These are phyloP conservation scores for Sterrhoptilus dennistouni DNA, from an alignment of 2,113 vertebrate species.

Conservation along the genomic window DNA sequence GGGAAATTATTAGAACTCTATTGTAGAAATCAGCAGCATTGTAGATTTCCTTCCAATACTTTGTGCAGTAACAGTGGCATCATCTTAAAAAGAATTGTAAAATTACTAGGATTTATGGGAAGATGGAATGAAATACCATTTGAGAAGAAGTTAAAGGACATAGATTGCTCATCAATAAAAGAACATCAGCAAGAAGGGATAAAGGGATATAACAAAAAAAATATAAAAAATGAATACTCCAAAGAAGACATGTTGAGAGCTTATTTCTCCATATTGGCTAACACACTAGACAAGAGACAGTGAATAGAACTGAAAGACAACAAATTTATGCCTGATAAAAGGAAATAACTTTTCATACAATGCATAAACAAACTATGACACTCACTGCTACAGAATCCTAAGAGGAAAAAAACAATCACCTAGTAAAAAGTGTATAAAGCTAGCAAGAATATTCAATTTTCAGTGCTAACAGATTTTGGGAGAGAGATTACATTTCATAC, in stretches of 20 bases:
- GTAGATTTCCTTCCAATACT: background rate
- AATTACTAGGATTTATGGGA: background rate
- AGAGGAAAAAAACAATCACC: background rate
- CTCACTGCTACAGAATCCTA: background rate
- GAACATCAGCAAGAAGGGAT: background rate
- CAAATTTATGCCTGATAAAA: background rate
- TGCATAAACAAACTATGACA: background rate
- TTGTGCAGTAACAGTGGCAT: background rate
- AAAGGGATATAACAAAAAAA: background rate
- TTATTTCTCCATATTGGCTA: background rate
- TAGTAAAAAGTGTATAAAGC: background rate
- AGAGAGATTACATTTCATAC: background rate
- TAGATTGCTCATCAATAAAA: background rate
- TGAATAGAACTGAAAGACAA: background rate
- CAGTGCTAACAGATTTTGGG: background rate
- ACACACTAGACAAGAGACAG: background rate
- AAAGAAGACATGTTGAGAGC: background rate
- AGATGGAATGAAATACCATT: background rate
- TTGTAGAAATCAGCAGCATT: background rate
- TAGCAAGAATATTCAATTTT: background rate
- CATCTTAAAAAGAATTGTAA: background rate
- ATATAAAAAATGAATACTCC: background rate
- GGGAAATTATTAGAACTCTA: background rate
- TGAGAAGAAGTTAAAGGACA: background rate
- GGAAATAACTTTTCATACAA: background rate